Evolutionary conservation across 1,140 invertebrate species (phyloP), one percentile per base, ranked within the genome.

Genomic region (Drosophila navojoa): DNA sequence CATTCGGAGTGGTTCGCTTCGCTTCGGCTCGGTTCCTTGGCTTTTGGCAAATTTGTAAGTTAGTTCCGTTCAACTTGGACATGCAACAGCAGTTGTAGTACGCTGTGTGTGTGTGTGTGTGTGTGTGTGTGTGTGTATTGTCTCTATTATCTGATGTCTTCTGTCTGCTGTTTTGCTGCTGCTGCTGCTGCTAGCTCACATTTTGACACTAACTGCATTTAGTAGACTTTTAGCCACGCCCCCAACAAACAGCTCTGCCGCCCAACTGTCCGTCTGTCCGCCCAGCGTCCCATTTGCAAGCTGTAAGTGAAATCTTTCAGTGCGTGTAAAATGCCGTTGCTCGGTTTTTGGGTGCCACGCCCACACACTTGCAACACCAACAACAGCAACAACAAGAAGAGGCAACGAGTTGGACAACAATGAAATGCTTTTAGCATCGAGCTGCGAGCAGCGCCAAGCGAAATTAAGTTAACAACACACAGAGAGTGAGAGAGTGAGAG

Each of bases 381-480:
- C 62, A 66, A 22, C 38, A 76, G 35, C 15, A 66, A 25, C 55
- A 64, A 64, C 15, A 75, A 49, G 52, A n/a, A 42, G 11, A 15
- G 55, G 27, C 35, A 77, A 64, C 40, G 76, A 84, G 80, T 84
- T 84, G 77, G 76, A 71, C 85, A 90, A 89, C 84, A 89, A 89
- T 90, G 84, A 89, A 89, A 89, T 89, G 77, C 84, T 89, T 89
- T 89, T 89, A 89, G 84, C 77, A 66, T 57, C 66, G 42, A 57
- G 66, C 64, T 60, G 55, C 66, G 54, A 69, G 42, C 79, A 61
- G 57, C 76, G 55, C 63, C 76, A 77, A 84, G 66, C 80, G 76
- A 82, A 82, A 82, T 82, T 82, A 84, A 89, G 84, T 87, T 89
- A 89, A 84, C 85, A 89, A 82, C 77, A 82, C 76, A 77, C 73